phyloP scores from a whole-genome alignment of 2,113 vertebrate genomes.

The Heterotilapia buettikoferi region DNA sequence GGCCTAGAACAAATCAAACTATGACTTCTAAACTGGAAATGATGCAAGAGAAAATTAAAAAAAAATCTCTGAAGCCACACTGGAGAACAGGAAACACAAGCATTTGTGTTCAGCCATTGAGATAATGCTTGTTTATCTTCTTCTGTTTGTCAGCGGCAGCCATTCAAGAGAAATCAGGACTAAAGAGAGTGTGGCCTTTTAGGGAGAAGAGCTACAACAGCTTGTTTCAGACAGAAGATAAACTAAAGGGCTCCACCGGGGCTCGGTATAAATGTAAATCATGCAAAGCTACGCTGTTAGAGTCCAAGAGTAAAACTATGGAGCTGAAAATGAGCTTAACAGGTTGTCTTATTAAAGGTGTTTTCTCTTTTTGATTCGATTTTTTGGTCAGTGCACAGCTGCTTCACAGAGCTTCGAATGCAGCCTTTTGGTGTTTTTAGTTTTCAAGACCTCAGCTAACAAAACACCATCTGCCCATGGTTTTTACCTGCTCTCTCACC shows the following conservation, averaged over 20 bases:
- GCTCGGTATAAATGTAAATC: not conserved
- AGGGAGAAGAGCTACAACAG: not conserved
- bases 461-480: not conserved
- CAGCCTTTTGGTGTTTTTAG: not conserved
- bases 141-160: not conserved
- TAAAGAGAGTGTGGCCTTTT: not conserved
- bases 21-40: not conserved
- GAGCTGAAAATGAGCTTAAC: not conserved
- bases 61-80: not conserved
- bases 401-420: not conserved
- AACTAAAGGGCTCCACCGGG: not conserved
- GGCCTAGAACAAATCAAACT: not conserved
- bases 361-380: not conserved
- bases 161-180: not conserved
- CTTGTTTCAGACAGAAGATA: not conserved
- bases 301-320: not conserved
- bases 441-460: not conserved
- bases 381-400: not conserved
- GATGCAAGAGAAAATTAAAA: not conserved
- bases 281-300: not conserved
- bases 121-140: accelerated
- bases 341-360: not conserved
- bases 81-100: not conserved
- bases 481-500: not conserved
- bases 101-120: accelerated